phyloP scores from a whole-genome alignment of 2,797 vertebrate species.

The Bryconaethiops microstoma region DNA sequence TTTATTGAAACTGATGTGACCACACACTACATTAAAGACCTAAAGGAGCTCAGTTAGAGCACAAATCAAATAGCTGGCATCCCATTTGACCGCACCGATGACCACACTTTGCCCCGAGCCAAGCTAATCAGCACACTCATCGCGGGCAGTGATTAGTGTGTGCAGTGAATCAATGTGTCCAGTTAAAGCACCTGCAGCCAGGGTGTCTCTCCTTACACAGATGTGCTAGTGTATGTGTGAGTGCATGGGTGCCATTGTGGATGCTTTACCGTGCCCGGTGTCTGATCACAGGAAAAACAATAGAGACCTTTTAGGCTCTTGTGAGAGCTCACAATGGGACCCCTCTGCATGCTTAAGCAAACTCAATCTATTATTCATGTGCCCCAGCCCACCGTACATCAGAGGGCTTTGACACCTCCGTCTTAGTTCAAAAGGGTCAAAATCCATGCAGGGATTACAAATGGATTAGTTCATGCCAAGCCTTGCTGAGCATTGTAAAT shows the following conservation, averaged over 20 bases:
- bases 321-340: slow-evolving; percentile 64
- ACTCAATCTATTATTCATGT: slow-evolving; percentile 78
- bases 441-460: slow-evolving; percentile 47
- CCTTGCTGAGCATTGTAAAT: slow-evolving; percentile 26
- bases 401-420: slow-evolving; percentile 48
- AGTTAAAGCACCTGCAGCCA: slow-evolving; percentile 26
- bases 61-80: slow-evolving; percentile 34
- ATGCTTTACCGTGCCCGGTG: slow-evolving; percentile 46
- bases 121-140: slow-evolving; percentile 58
- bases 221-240: background rate
- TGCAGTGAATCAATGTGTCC: slow-evolving; percentile 56
- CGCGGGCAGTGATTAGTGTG: slow-evolving; percentile 50
- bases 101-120: slow-evolving; percentile 17
- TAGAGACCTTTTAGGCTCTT: slow-evolving; percentile 53
- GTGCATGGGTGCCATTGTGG: slow-evolving; percentile 1
- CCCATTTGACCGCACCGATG: slow-evolving; percentile 17
- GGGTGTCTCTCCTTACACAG: background rate
- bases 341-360: slow-evolving; percentile 75
- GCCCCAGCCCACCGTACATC: slow-evolving; percentile 34
- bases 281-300: slow-evolving; percentile 47
- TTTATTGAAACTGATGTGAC: slow-evolving; percentile 28
- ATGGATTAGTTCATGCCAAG: slow-evolving; percentile 36
- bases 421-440: slow-evolving; percentile 36
- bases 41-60: slow-evolving; percentile 19
- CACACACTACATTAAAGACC: slow-evolving; percentile 32